phyloP scores from a whole-genome alignment of 2,113 vertebrate species.

The Notothenia coriiceps region DNA sequence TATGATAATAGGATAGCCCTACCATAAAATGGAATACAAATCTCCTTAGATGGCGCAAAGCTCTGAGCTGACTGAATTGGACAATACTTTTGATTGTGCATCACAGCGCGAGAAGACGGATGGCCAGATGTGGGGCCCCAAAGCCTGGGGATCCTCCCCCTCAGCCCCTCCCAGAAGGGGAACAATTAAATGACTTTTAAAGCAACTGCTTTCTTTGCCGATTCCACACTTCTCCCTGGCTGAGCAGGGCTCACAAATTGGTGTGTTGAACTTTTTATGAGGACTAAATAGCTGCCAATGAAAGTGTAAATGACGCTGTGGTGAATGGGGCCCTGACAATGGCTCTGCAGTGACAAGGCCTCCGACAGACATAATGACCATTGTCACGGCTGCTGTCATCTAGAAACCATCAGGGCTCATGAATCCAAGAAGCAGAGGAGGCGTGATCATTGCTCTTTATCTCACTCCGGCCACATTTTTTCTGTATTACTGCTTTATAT shows the following conservation, averaged over 20 bases:
- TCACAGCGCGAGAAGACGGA: slow-evolving; percentile 69
- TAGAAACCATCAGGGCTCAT: slow-evolving; percentile 68
- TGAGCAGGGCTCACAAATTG: slow-evolving; percentile 87
- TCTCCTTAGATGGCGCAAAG: slow-evolving; percentile 64
- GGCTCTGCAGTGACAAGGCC: slow-evolving; percentile 69
- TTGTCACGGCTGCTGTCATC: slow-evolving; percentile 76
- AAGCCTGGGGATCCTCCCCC: slow-evolving; percentile 54
- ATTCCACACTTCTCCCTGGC: slow-evolving; percentile 80
- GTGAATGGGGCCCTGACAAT: slow-evolving; percentile 81
- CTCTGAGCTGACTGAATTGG: slow-evolving; percentile 63
- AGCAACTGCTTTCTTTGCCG: slow-evolving; percentile 76
- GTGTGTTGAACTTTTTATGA: slow-evolving; percentile 85
- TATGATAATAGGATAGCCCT: slow-evolving; percentile 77
- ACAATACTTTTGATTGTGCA: slow-evolving; percentile 68
- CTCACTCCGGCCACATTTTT: not conserved
- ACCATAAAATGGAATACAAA: slow-evolving; percentile 79
- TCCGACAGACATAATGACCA: slow-evolving; percentile 80
- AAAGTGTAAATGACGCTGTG: slow-evolving; percentile 84
- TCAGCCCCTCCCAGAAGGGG: slow-evolving; percentile 61
- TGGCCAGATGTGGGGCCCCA: slow-evolving; percentile 81
- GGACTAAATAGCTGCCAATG: slow-evolving; percentile 86
- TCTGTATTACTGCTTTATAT: not conserved
- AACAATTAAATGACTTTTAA: slow-evolving; percentile 87
- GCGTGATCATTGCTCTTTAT: not conserved
- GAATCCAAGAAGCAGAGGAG: slow-evolving; percentile 44